phyloP scores from a whole-genome alignment of 2,113 vertebrate genomes.

The Semnornis frantzii region DNA sequence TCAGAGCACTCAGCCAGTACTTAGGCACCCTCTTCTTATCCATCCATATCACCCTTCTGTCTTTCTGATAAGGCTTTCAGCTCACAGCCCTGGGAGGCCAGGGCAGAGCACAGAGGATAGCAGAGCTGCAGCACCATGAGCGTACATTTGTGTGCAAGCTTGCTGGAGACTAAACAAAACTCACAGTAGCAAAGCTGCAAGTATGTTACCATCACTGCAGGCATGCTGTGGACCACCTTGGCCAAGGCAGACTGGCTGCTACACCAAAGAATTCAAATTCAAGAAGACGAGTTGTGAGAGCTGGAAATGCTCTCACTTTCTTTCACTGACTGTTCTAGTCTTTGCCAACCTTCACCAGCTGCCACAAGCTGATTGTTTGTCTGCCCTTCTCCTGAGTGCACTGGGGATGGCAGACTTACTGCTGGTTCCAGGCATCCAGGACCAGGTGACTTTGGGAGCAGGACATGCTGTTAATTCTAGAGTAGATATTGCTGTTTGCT shows the following conservation, averaged over 20 bases:
- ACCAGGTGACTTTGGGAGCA: rapidly evolving
- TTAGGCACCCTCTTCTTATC: neutral
- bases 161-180: neutral
- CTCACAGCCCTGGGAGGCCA: rapidly evolving
- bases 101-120: neutral
- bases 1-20: rapidly evolving
- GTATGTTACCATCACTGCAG: neutral
- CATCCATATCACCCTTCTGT: neutral
- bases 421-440: neutral
- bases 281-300: neutral
- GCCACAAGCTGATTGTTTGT: neutral
- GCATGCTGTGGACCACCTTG: neutral
- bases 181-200: neutral
- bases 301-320: neutral
- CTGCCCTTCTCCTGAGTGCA: neutral
- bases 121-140: rapidly evolving
- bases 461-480: neutral
- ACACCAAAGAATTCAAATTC: constrained; percentile 33
- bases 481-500: neutral
- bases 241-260: neutral
- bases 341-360: neutral
- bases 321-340: neutral
- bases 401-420: neutral
- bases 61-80: neutral
- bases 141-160: neutral